Conservation (phyloP, 2,888 invertebrate genomes). For the Nomada ruficornis region DNA sequence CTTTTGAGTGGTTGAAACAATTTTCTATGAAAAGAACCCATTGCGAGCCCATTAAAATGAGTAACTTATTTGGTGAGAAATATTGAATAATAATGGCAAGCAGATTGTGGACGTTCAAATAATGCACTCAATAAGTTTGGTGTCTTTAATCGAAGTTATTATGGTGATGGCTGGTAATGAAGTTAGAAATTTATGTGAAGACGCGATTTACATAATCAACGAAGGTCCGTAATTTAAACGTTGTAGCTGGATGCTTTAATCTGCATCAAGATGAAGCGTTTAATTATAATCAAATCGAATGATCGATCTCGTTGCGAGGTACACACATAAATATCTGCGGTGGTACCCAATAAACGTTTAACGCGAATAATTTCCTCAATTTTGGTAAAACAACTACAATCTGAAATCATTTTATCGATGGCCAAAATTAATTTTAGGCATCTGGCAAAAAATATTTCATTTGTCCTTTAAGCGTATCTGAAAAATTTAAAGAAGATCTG, state of each 20-base stretch:
- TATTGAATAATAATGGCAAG: too few species aligned
- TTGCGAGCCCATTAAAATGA: not conserved
- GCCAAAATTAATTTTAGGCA: not conserved
- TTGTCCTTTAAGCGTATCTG: too few species aligned
- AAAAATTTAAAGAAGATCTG: too few species aligned
- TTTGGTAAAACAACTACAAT: not conserved
- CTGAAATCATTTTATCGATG: not conserved
- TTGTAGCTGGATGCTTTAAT: constrained; percentile 29
- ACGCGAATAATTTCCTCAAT: not conserved
- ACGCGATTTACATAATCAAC: not conserved
- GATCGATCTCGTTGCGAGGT: constrained; percentile 11
- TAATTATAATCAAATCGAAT: constrained; percentile 41
- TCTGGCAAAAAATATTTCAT: too few species aligned
- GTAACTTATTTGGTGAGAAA: constrained; percentile 1
- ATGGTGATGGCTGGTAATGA: constrained; percentile 15
- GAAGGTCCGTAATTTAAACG: constrained; percentile 6
- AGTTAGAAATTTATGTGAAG: constrained; percentile 23
- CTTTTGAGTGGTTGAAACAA: not conserved
- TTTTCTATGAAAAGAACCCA: not conserved
- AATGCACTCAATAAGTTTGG: too few species aligned
- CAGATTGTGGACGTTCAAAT: too few species aligned
- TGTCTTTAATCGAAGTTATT: not conserved
- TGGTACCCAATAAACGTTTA: not conserved
- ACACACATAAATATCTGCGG: constrained; percentile 11
- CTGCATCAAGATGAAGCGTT: constrained; percentile 37